These are phyloP conservation scores for Anarrhichthys ocellatus DNA, from an alignment of 2,113 vertebrate species.

Conservation along the genomic window DNA sequence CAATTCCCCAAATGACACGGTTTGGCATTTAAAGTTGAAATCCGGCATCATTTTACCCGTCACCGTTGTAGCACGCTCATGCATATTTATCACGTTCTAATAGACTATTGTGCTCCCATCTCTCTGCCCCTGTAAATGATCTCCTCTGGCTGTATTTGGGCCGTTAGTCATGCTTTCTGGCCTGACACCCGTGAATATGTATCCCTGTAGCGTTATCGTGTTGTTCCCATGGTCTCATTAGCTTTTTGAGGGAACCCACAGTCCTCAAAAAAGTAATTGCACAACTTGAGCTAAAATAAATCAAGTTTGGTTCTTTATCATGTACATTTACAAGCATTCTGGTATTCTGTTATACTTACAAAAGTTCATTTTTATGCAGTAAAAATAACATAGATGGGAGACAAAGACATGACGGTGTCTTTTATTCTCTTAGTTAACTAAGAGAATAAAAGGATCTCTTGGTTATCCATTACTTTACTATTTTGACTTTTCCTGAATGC, in stretches of 20 bases:
- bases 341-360: too few species aligned
- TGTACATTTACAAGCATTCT: background rate
- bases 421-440: too few species aligned
- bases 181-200: conserved; percentile 55
- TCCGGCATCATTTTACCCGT: conserved; percentile 37
- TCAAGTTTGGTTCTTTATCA: background rate
- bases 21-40: conserved; percentile 64
- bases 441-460: too few species aligned
- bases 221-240: conserved; percentile 13
- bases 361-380: background rate
- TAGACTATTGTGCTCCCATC: conserved; percentile 53
- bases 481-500: background rate
- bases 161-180: conserved; percentile 41
- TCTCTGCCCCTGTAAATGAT: conserved; percentile 49
- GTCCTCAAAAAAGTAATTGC: conserved; percentile 21
- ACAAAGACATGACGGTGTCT: background rate
- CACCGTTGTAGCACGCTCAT: conserved; percentile 54
- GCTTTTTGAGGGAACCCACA: background rate
- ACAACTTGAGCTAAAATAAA: background rate
- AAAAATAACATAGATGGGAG: background rate
- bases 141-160: conserved; percentile 38
- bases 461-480: background rate
- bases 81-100: conserved; percentile 55
- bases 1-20: conserved; percentile 39
- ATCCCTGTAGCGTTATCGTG: conserved; percentile 34